Conservation (phyloP, 2,113 vertebrate genomes). For the Hippocampus comes region DNA sequence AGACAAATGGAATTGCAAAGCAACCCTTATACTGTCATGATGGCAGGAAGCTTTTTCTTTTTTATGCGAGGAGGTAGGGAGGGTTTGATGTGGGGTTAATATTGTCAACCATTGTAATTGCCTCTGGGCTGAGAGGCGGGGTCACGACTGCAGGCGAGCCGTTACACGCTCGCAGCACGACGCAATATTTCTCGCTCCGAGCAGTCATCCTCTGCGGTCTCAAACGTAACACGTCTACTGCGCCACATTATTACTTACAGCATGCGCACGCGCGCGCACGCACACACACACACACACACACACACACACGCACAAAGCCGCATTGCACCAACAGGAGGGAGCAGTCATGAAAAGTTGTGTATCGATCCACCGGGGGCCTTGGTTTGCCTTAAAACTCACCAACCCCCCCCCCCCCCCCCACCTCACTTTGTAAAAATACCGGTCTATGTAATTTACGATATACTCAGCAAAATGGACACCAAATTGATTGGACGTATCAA, state of each 20-base stretch:
- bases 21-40: conserved; percentile 45
- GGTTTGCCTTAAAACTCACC: background rate
- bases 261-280: background rate
- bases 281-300: background rate
- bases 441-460: too few relatives aligned
- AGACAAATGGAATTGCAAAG: conserved; percentile 39
- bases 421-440: too few relatives aligned
- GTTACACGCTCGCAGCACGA: conserved; percentile 39
- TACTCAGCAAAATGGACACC: too few relatives aligned
- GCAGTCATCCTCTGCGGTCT: conserved; percentile 48
- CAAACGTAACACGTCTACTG: conserved; percentile 54
- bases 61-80: conserved; percentile 23
- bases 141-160: conserved; percentile 53
- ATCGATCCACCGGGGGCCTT: conserved; percentile 31
- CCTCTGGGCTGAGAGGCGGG: conserved; percentile 50
- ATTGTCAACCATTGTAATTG: conserved; percentile 61
- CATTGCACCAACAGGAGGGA: background rate
- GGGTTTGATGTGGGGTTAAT: background rate
- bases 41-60: conserved; percentile 28
- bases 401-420: too few relatives aligned
- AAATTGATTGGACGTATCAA: too few relatives aligned
- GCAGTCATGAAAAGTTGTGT: conserved; percentile 25
- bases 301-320: background rate
- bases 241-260: conserved; percentile 44
- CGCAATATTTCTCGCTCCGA: conserved; percentile 63